phyloP scores from a whole-genome alignment of 2,113 vertebrate genomes.

The Columba janthina region DNA sequence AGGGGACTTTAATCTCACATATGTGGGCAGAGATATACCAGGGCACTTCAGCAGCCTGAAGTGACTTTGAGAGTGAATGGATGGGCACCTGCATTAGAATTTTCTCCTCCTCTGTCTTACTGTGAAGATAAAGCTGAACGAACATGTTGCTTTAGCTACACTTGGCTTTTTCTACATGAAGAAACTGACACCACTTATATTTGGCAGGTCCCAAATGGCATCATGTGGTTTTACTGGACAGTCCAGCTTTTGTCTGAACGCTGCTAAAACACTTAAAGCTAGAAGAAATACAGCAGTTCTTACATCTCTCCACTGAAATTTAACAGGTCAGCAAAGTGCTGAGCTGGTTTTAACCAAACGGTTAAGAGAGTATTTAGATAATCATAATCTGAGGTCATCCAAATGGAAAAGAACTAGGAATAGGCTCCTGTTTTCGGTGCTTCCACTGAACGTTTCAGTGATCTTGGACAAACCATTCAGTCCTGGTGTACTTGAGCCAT shows the following conservation, averaged over 20 bases:
- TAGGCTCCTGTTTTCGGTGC: neutral
- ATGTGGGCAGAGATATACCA: neutral
- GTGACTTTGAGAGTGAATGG: neutral
- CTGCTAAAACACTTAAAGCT: neutral
- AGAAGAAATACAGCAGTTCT: neutral
- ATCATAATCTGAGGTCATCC: neutral
- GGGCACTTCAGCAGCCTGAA: neutral
- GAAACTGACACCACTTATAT: neutral
- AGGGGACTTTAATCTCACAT: neutral
- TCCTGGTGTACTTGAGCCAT: neutral
- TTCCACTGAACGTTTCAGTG: neutral
- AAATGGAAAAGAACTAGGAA: neutral
- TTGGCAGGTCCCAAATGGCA: neutral
- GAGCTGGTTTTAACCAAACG: neutral
- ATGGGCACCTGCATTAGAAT: rapidly evolving
- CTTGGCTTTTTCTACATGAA: neutral
- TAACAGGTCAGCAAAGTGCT: neutral
- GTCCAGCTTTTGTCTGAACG: neutral
- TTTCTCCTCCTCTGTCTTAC: neutral
- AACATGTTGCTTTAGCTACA: neutral
- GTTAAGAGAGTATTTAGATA: neutral
- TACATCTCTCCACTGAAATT: neutral
- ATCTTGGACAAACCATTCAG: neutral
- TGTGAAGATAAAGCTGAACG: neutral
- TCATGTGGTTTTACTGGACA: neutral